These are phyloP conservation scores for Byasa hedistus DNA, from an alignment of 2,888 invertebrate genomes.

Conservation along the genomic window DNA sequence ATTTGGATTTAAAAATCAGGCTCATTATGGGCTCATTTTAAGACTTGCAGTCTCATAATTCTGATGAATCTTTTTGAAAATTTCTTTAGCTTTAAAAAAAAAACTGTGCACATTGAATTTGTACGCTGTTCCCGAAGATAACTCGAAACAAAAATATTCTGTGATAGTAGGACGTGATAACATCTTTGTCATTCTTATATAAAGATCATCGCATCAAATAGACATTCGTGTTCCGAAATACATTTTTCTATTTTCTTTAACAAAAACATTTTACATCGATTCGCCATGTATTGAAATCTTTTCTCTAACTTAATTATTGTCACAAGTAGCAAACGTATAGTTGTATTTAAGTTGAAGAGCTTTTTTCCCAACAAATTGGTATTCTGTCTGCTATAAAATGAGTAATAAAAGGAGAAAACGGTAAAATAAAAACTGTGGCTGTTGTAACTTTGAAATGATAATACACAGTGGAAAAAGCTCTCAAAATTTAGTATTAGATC, in stretches of 20 bases:
- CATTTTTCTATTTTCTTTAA: slow-evolving; percentile 24
- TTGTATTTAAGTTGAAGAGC: slow-evolving; percentile 5
- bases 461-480: slow-evolving; percentile 14
- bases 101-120: slow-evolving; percentile 49
- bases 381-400: not conserved
- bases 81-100: slow-evolving; percentile 18
- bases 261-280: not conserved
- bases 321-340: not conserved
- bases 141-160: slow-evolving; percentile 75
- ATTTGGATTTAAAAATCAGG: not conserved
- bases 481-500: slow-evolving; percentile 2
- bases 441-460: slow-evolving; percentile 1
- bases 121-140: slow-evolving; percentile 54
- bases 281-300: not conserved
- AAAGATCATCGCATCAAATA: slow-evolving; percentile 59
- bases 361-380: slow-evolving; percentile 3
- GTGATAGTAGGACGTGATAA: slow-evolving; percentile 78
- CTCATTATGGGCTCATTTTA: slow-evolving; percentile 18
- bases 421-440: not conserved
- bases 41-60: slow-evolving; percentile 24
- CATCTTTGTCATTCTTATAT: slow-evolving; percentile 66
- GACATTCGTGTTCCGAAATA: slow-evolving; percentile 34
- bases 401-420: not conserved
- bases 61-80: not conserved
- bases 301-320: not conserved